Conservation (phyloP, 1,140 invertebrate species). For the Triops cancriformis region DNA sequence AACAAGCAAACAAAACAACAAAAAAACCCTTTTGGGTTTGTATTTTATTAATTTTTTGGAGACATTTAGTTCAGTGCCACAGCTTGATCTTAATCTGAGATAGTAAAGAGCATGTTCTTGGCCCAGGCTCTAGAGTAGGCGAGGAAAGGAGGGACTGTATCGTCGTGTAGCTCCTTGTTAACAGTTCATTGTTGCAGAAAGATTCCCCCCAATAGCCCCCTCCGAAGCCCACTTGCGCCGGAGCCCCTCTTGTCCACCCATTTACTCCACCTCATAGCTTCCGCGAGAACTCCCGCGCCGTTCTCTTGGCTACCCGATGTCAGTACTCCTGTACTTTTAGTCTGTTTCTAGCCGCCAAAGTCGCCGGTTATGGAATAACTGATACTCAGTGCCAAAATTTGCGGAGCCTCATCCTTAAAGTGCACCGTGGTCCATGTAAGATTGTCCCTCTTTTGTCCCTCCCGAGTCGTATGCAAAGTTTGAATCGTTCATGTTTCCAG, state of each 20-base stretch:
- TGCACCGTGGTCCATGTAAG: no score
- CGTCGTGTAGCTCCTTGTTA: neutral
- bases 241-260: neutral
- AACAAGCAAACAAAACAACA: neutral
- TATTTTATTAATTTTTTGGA: no score
- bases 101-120: neutral
- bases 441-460: no score
- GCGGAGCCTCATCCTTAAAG: no score
- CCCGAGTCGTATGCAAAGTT: no score
- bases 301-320: neutral
- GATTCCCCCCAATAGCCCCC: neutral
- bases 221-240: neutral
- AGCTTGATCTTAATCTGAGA: neutral
- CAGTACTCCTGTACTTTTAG: neutral
- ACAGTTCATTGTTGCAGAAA: constrained; percentile 1
- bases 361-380: neutral
- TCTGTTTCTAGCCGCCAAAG: neutral
- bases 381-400: neutral
- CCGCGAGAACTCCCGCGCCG: neutral
- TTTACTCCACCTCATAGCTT: neutral
- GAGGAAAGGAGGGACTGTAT: neutral
- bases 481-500: no score
- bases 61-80: neutral
- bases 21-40: neutral
- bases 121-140: neutral